phyloP scores from a whole-genome alignment of 1,140 invertebrate genomes.

The Pinna nobilis region DNA sequence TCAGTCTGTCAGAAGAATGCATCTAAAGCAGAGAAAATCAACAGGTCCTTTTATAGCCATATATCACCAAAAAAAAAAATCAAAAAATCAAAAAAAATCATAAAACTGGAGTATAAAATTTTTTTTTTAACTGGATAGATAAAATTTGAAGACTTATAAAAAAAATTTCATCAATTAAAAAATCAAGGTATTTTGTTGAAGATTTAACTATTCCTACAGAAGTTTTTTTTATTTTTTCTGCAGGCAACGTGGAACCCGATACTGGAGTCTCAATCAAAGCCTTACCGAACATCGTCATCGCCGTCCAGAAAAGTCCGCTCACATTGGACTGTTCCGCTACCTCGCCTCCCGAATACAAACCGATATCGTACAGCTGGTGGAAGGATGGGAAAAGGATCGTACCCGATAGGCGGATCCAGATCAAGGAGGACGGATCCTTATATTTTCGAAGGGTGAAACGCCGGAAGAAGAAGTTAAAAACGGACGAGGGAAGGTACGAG shows the following conservation, averaged over 20 bases:
- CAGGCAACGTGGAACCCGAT: slow-evolving; percentile 24
- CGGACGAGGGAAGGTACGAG: slow-evolving; percentile 50
- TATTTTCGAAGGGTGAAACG: slow-evolving; percentile 60
- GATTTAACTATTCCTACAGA: too few relatives aligned
- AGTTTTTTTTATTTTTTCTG: not conserved
- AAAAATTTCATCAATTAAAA: too few relatives aligned
- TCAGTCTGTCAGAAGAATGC: too few relatives aligned
- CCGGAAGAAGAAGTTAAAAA: slow-evolving; percentile 39
- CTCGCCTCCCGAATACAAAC: slow-evolving; percentile 23
- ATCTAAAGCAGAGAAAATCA: too few relatives aligned
- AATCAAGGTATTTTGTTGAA: too few relatives aligned
- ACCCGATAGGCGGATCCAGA: slow-evolving; percentile 44
- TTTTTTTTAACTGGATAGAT: too few relatives aligned
- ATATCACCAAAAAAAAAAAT: too few relatives aligned
- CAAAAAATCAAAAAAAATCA: too few relatives aligned
- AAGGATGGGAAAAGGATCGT: slow-evolving; percentile 28
- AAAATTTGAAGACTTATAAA: too few relatives aligned
- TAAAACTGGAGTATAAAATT: too few relatives aligned
- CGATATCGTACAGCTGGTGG: slow-evolving; percentile 28
- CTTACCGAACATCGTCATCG: slow-evolving; percentile 29
- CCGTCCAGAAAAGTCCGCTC: slow-evolving; percentile 38
- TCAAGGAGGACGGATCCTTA: slow-evolving; percentile 68
- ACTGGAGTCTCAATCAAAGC: slow-evolving; percentile 5
- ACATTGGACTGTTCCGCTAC: slow-evolving; percentile 46
- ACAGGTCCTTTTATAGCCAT: too few relatives aligned